Conservation (phyloP, 2,888 invertebrate genomes). For the Paralinhomoeus sp. region DNA sequence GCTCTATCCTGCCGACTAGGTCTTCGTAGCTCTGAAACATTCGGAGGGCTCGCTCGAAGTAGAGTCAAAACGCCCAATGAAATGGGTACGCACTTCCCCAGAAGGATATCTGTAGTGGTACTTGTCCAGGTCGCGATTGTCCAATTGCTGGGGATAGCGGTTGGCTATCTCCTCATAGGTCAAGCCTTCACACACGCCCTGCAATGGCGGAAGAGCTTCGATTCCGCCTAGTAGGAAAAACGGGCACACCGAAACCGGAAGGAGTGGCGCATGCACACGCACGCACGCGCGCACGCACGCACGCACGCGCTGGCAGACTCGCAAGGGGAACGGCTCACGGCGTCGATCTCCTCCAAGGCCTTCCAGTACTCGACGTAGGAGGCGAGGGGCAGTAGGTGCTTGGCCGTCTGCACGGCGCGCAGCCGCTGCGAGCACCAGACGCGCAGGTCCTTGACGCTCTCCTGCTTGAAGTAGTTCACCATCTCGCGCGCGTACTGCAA, state of each 20-base stretch:
- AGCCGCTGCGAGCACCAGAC: conserved; percentile 96
- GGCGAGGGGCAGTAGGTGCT: conserved; percentile 40
- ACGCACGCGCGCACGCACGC: no score
- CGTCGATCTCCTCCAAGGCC: conserved; percentile 92
- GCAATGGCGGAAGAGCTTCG: conserved; percentile 9
- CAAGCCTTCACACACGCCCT: conserved; percentile 88
- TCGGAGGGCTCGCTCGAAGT: no score
- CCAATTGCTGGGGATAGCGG: conserved; percentile 69
- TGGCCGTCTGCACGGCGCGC: conserved; percentile 80
- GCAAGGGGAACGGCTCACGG: no score
- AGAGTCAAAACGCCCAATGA: conserved; percentile 26
- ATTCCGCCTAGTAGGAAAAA: background rate
- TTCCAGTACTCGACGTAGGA: conserved; percentile 97
- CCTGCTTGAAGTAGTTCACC: conserved; percentile 31
- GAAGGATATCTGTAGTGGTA: conserved; percentile 39
- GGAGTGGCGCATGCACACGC: no score
- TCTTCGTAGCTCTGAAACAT: conserved; percentile 56
- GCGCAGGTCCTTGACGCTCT: conserved; percentile 55
- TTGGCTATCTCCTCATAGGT: conserved; percentile 82
- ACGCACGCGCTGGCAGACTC: no score
- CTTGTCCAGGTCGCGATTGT: conserved; percentile 70
- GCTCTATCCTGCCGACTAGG: conserved; percentile 63
- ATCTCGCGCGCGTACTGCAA: conserved; percentile 17
- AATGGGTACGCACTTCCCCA: conserved; percentile 39
- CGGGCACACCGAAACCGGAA: no score